A percentile compares a stretch with the other conserved stretches of the same genome.
phyloP scores from a whole-genome alignment of 1,140 invertebrate species.

The Drosophila lacertosa region DNA sequence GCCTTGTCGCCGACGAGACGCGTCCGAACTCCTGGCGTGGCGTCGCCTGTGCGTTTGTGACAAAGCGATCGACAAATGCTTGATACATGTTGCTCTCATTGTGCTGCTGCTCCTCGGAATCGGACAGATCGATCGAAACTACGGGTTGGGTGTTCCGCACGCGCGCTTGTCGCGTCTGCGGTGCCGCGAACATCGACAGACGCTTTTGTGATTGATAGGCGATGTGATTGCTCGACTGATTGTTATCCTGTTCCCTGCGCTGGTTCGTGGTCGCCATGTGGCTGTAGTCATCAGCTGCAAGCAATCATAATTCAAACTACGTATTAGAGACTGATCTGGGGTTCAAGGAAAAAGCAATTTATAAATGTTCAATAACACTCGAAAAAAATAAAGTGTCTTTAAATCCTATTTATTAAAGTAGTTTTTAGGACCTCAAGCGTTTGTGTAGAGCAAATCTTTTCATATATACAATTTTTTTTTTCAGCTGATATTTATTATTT shows the following conservation, averaged over 20 bases:
- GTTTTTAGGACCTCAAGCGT: too few relatives aligned
- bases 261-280: conserved; percentile 21
- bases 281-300: conserved; percentile 34
- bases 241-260: conserved; percentile 22
- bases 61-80: conserved; percentile 24
- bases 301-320: not conserved
- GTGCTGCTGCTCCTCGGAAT: conserved; percentile 47
- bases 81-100: conserved; percentile 38
- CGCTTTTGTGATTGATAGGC: conserved; percentile 38
- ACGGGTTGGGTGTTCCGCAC: conserved; percentile 19
- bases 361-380: too few relatives aligned
- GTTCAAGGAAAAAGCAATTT: not conserved
- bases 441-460: too few relatives aligned
- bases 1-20: conserved; percentile 6
- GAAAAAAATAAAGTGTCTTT: too few relatives aligned
- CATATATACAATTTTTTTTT: too few relatives aligned
- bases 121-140: conserved; percentile 46
- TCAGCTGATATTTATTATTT: too few relatives aligned
- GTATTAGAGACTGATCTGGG: too few relatives aligned
- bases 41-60: not conserved
- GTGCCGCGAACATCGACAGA: conserved; percentile 54
- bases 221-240: conserved; percentile 1
- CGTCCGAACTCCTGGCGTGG: not conserved
- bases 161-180: conserved; percentile 25
- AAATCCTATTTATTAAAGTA: too few relatives aligned